phyloP scores from a whole-genome alignment of 2,113 vertebrate species.

The Malurus cyaneus region DNA sequence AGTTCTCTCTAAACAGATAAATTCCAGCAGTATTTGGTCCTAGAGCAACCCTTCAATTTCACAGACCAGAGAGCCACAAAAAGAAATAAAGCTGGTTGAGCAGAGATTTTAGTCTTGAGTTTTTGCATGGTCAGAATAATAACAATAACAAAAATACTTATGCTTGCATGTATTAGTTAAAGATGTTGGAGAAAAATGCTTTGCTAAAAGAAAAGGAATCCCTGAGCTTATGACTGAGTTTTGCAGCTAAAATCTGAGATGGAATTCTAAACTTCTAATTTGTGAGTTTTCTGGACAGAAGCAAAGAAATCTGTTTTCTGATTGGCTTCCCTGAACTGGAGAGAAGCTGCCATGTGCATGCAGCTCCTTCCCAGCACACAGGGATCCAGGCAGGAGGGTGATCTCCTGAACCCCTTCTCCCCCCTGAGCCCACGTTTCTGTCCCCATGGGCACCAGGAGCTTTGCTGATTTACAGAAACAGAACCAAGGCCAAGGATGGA shows the following conservation, averaged over 20 bases:
- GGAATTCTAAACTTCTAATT: neutral
- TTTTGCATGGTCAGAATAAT: constrained; percentile 14
- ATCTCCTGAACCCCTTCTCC: neutral
- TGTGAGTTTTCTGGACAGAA: neutral
- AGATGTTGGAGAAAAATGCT: neutral
- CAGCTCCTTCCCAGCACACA: accelerated
- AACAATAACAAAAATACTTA: neutral
- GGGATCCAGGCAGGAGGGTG: neutral
- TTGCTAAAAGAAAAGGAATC: neutral
- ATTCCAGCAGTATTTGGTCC: constrained; percentile 31
- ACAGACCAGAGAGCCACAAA: constrained; percentile 33
- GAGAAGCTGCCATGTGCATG: accelerated
- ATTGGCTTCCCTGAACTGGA: neutral
- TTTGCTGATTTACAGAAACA: neutral
- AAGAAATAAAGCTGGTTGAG: neutral
- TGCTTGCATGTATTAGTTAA: neutral
- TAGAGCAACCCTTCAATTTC: constrained; percentile 45
- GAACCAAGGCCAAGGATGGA: neutral
- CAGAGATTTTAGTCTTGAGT: neutral
- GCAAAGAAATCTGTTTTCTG: neutral
- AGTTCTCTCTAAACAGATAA: constrained; percentile 26
- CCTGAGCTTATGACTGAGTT: neutral
- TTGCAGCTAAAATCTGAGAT: neutral
- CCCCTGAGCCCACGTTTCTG: accelerated
- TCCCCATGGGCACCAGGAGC: neutral